These are phyloP conservation scores for Sitodiplosis mosellana DNA, from an alignment of 1,140 invertebrate species.

Conservation along the genomic window DNA sequence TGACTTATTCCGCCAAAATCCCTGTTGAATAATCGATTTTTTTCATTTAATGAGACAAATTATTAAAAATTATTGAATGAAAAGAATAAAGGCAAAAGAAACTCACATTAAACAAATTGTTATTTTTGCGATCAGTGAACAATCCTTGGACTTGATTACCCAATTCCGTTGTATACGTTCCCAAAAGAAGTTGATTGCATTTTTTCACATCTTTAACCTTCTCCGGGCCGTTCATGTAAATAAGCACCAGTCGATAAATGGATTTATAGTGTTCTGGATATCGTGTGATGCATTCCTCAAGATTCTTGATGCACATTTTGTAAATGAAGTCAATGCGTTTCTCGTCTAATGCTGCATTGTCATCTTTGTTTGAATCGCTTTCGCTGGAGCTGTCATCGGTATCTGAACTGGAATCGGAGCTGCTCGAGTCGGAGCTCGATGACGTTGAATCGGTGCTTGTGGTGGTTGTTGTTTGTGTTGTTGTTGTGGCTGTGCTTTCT, in stretches of 20 bases:
- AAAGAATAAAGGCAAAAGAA: slow-evolving; percentile 14
- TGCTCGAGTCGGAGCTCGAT: slow-evolving; percentile 22
- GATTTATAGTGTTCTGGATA: slow-evolving; percentile 89
- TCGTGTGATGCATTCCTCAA: slow-evolving; percentile 66
- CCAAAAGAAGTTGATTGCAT: slow-evolving; percentile 51
- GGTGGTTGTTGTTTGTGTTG: slow-evolving; percentile 4
- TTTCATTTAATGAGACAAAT: no score
- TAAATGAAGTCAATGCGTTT: slow-evolving; percentile 29
- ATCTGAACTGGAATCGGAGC: slow-evolving; percentile 25
- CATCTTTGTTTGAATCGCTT: slow-evolving; percentile 14
- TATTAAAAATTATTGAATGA: not conserved
- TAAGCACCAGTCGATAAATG: slow-evolving; percentile 67
- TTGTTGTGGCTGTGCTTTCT: slow-evolving; percentile 1
- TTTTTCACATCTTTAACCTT: slow-evolving; percentile 43
- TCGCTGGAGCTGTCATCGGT: slow-evolving; percentile 24
- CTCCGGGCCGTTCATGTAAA: slow-evolving; percentile 55
- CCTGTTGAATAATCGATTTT: slow-evolving; percentile 19
- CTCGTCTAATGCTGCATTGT: slow-evolving; percentile 17
- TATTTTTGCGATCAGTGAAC: slow-evolving; percentile 64
- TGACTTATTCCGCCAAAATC: slow-evolving; percentile 78
- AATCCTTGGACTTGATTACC: slow-evolving; percentile 54
- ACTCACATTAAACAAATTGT: slow-evolving; percentile 66
- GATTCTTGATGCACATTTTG: slow-evolving; percentile 44
- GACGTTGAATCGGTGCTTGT: slow-evolving; percentile 1
- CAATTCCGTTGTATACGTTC: slow-evolving; percentile 39